Evolutionary conservation across 2,113 vertebrate species (phyloP), one percentile per base, ranked within the genome.

Genomic region (Urocynchramus pylzowi): DNA sequence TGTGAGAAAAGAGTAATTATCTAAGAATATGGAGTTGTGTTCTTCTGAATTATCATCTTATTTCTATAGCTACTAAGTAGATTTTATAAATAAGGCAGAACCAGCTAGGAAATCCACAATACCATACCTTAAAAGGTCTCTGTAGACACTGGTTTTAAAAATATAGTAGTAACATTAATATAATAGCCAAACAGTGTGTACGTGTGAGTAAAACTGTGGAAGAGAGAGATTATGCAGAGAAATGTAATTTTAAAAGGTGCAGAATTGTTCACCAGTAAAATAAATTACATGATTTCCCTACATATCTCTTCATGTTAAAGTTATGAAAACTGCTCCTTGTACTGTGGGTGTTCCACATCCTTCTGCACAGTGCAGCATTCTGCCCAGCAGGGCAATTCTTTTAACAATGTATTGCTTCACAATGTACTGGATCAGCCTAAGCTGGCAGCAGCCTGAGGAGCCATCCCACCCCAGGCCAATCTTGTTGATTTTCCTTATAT

Each of bases 41-140:
- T 63, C 24, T 47, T 57, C 13, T 84, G 96, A 96, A 94, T 97
- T 94, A 90, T 81, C 71, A 79, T 93, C 80, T 63, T 92, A 78
- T 90, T 75, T 95, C 23, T 53, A 49, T 84, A 65, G 73, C 37
- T 92, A 22, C 64, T 74, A 82, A 57, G 39, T 96, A 26, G 91
- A 83, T 84, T 91, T 95, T 31, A 31, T 52, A 54, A 89, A 91
- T 92, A 44, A 84, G 68, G 33, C 57, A 77, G 49, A 65, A 70
- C 7, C n/a, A 67, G 31, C 42, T 69, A 71, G 63, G 81, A 91
- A 90, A 83, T 96, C 27, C 11, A n/a, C 44, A 65, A 26, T 89
- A 33, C 8, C 49, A 85, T 91, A 73, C 33, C 41, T 76, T 26
- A 22, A 87, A 44, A 88, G 85, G 93, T 70, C 27, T 57, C 61